Evolutionary conservation across 2,113 vertebrate genomes (phyloP), one percentile per base, ranked within the genome.

Genomic region (Blennius ocellaris): DNA sequence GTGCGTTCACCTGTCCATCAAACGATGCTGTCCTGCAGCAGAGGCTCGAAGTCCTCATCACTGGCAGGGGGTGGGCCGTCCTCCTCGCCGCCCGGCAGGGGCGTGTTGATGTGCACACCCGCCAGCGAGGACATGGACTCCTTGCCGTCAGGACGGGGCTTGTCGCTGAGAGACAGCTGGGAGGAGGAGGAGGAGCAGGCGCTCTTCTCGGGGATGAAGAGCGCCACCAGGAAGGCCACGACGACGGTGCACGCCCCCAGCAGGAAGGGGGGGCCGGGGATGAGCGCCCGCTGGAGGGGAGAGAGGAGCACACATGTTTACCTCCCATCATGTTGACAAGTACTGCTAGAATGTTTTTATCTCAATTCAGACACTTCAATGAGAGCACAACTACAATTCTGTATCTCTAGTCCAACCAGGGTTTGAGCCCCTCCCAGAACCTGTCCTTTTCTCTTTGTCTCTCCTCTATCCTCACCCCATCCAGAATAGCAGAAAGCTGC

Each of bases 221-320:
- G 94, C n/a, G 98, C 95, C 0, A 99, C 96, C 51, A 98, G 58
- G 88, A 99, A 96, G 73, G 97, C 96, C 7, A 97, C 67, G 51
- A 99, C 87, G 74, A 98, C 97, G 11, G 95, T 89, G 76, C 95
- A 97, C 0, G 97, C 95, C 50, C 97, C 97, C 74, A 97, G 91
- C 41, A 99, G 90, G 90, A 99, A 99, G 5, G 97, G 96, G 0
- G 97, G 97, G 14, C 98, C 98, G 4, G 97, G 96, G 79, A 99
- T 89, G 9, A 94, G 68, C 0, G 90, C 53, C 47, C 76, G 93
- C 97, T 98, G 77, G 11, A 38, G 8, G 15, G 21, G 7, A 43
- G 50, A 7, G n/a, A 47, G 14, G 7, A n/a, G 12, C 1, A 47
- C 11, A 30, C 2, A 4, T 4, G 21, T 30, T 30, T 30, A 30